Base-by-base conservation (phyloP, 2,113 vertebrate species). In the Syngnathus floridae region DNA sequence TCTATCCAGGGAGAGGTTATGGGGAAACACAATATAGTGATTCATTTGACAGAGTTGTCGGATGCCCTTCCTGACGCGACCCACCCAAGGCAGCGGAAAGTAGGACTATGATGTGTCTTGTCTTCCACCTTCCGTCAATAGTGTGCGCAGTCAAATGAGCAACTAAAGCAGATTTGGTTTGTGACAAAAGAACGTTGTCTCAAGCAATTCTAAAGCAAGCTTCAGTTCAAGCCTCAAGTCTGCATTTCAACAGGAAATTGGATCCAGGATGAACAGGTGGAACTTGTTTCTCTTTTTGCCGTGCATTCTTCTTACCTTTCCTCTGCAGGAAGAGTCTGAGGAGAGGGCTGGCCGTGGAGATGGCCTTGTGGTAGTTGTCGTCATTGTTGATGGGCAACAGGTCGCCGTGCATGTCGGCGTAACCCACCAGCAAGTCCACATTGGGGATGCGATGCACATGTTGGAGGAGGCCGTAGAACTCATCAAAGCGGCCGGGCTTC, bases 301-400 rank as follows among this genome's bases (percentile, higher is more conserved):
- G 37, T 12, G 36, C 36, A 41, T 62, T 45, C 19, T 59, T 61
- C 92, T 91, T 86, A 98, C 97, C 97, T 94, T 95, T 97, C 71
- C 95, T 93, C 86, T 98, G 96, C 79, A 99, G 92, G 75, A 99
- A 98, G 77, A 99, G 91, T 77, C 97, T 86, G 62, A 99, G 95
- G 14, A 99, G 86, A 5, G 97, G 96, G 63, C 88, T 94, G 74
- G 97, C 97, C 0, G 93, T 94, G 35, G 95, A 93, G 65, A 99
- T 93, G n/a, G 97, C 96, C 88, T 95, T 98, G 83, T 95, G 92
- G 43, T 98, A 99, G 85, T 99, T 99, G 82, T 99, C 97, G 3
- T 99, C 95, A 0, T 99, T 99, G 82, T 99, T 99, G 84, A 99
- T 99, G 21, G 97, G 97, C 67, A 99, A 87, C 48, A 99, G 89